phyloP scores from a whole-genome alignment of 2,113 vertebrate genomes.

The Ochotona curzoniae region DNA sequence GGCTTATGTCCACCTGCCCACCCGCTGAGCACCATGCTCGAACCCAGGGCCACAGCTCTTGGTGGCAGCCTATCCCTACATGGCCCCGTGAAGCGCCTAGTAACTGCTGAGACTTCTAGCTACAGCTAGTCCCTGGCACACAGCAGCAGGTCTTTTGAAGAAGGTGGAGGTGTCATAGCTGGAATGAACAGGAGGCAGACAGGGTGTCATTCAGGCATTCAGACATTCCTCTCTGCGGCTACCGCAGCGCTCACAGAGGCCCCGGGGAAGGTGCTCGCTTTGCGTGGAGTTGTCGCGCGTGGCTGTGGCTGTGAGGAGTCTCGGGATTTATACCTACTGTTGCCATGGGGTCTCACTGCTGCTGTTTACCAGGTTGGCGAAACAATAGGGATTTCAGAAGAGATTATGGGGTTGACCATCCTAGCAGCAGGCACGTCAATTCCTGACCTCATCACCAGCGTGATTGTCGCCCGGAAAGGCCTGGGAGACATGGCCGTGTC shows the following conservation, averaged over 20 bases:
- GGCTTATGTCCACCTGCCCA: too few relatives aligned
- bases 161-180: not conserved
- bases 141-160: not conserved
- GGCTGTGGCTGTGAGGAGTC: not conserved
- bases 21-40: too few relatives aligned
- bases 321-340: not conserved
- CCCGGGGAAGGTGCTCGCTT: not conserved
- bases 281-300: not conserved
- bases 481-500: slow-evolving; percentile 99
- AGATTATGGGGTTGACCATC: slow-evolving; percentile 98
- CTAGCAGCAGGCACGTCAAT: slow-evolving; percentile 97
- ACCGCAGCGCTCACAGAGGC: too few relatives aligned
- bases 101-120: not conserved
- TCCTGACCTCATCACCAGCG: slow-evolving; percentile 98
- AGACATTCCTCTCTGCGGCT: not conserved
- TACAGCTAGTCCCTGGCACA: not conserved
- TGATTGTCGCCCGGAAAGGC: slow-evolving; percentile 97
- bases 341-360: slow-evolving; percentile 43
- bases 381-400: slow-evolving; percentile 97
- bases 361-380: slow-evolving; percentile 92
- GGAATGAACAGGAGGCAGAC: not conserved
- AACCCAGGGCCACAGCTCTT: too few relatives aligned
- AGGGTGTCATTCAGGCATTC: not conserved
- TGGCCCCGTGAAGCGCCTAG: too few relatives aligned
- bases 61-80: too few relatives aligned